Base-by-base conservation (phyloP, 1,140 invertebrate genomes). In the Caenorhabditis tropicalis region DNA sequence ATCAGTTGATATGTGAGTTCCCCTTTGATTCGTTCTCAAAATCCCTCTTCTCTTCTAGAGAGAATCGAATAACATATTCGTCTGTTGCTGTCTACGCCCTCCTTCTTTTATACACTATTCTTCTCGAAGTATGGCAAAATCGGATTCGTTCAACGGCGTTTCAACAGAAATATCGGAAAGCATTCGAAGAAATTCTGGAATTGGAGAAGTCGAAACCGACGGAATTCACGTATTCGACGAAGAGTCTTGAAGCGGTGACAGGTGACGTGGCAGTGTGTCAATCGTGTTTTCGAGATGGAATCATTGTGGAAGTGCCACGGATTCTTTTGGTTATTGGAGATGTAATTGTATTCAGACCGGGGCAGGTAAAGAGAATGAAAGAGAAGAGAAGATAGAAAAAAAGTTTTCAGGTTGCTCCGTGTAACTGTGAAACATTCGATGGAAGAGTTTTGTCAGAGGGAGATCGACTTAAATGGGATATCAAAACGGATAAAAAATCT, bases 1-100 rank as follows among this genome's bases (percentile, higher is more conserved):
- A 39, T 65, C 83, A 2, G 83, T 84, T 0, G 83, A 84, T 48
- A 58, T 84, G 83, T 84, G 43, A 83, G 82, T 51, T 33, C 48
- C 1, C 65, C 4, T 43, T 12, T 36, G 12, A 49, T 16, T 70
- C 9, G 46, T n/a, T 10, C 4, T n/a, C 1, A 27, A 21, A 19
- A 48, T 43, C 24, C 43, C n/a, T 27, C 15, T 16, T 39, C 0
- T 12, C 15, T 56, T 56, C 48, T 19, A 81, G 79, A 16, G 48
- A 81, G 31, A 81, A 81, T 7, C 51, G 48, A n/a, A 46, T 43
- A 5, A 84, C 39, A 31, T 80, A 29, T 24, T 81, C 51, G 15
- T 53, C 65, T 19, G 21, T 49, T 5, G n/a, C 48, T 10, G 48
- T 53, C 0, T 43, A 48, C 39, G 29, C 24, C 43, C 16, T 39